Percentiles rank a stretch among this genome's conserved stretches.
Evolutionary conservation across 2,113 vertebrate genomes (phyloP).

Genomic region (Thinocorus orbignyianus): DNA sequence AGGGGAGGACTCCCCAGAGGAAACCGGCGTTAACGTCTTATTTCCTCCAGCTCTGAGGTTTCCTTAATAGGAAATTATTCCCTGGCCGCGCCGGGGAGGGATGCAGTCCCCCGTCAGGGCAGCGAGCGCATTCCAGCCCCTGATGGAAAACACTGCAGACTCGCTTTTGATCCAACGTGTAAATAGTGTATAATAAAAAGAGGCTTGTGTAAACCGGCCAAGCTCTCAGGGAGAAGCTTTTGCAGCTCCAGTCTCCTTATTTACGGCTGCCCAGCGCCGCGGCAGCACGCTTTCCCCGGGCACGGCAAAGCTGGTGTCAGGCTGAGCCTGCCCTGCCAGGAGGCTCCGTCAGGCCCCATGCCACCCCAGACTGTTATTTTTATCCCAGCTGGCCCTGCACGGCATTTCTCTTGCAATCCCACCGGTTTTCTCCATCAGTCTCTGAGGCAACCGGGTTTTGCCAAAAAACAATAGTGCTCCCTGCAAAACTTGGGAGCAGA

Average conservation of each 20-base stretch:
- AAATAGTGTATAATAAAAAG: conserved; percentile 68
- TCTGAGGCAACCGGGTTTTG: background rate
- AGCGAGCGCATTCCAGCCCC: conserved; percentile 53
- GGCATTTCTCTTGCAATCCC: background rate
- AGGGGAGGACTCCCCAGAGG: conserved; percentile 1
- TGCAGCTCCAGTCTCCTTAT: conserved; percentile 8
- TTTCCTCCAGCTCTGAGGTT: conserved; percentile 56
- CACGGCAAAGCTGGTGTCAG: rapidly evolving
- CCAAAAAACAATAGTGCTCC: background rate
- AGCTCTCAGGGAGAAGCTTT: background rate
- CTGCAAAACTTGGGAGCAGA: background rate
- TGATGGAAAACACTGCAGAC: conserved; percentile 54
- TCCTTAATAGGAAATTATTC: conserved; percentile 75
- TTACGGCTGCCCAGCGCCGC: background rate
- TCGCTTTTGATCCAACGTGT: conserved; percentile 56
- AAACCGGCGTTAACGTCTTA: background rate
- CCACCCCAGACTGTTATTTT: conserved; percentile 12
- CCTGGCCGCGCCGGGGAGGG: background rate
- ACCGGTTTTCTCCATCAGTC: background rate
- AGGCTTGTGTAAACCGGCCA: conserved; percentile 39
- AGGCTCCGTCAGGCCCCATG: background rate
- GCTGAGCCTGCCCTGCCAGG: background rate
- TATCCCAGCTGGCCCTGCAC: background rate
- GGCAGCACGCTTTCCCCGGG: background rate
- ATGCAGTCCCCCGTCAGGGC: background rate